Conservation (phyloP, 2,113 vertebrate species). For the Gymnobelideus leadbeateri region DNA sequence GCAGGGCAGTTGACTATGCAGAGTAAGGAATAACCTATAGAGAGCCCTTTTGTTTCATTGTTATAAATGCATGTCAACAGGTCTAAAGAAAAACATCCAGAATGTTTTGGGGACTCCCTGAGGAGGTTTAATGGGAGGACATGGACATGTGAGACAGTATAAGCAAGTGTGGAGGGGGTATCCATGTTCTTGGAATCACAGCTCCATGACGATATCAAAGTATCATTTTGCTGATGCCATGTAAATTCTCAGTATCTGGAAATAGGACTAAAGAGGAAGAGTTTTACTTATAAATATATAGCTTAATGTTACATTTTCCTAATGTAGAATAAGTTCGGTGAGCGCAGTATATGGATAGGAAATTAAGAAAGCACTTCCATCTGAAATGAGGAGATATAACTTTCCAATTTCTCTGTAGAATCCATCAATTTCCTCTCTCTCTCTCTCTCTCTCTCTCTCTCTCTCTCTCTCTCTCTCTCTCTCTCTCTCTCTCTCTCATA, state of each 20-base stretch:
- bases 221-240: neutral
- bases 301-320: neutral
- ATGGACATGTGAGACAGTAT: neutral
- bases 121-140: neutral
- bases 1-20: neutral
- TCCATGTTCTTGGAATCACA: neutral
- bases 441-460: too few species aligned
- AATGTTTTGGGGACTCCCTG: neutral
- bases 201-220: neutral
- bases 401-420: neutral
- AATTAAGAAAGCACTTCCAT: neutral
- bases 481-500: too few species aligned
- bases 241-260: slow-evolving; percentile 8
- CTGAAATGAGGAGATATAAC: neutral
- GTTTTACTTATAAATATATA: neutral
- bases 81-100: neutral
- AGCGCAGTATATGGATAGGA: neutral
- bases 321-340: neutral
- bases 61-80: neutral
- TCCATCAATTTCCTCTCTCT: neutral
- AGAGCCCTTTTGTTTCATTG: neutral
- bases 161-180: neutral
- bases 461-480: too few species aligned
- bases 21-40: neutral
- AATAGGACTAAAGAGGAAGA: neutral